A percentile compares a stretch with the other conserved stretches of the same genome.
Conservation (phyloP, 1,140 invertebrate species). For the Stenopsyche tienmushanensis region DNA sequence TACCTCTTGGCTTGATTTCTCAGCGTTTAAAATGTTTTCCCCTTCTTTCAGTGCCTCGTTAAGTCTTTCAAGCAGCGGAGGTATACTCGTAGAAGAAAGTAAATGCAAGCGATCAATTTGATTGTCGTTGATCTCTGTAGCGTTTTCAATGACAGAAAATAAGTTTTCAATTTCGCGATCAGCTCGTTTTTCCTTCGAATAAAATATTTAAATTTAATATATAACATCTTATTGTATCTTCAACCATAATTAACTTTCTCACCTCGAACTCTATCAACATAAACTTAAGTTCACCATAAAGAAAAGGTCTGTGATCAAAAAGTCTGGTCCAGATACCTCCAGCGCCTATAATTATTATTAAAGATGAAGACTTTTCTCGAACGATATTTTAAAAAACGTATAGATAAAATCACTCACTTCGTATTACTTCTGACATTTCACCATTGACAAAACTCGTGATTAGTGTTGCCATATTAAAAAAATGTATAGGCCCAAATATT, state of each 20-base stretch:
- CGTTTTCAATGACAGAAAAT: conserved; percentile 73
- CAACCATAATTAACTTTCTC: conserved; percentile 32
- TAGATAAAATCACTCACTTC: background rate
- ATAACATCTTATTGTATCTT: too few species aligned
- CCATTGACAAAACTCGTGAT: background rate
- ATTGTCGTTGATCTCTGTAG: conserved; percentile 74
- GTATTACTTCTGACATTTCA: background rate
- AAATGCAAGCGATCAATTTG: conserved; percentile 65
- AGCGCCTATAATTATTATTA: too few species aligned
- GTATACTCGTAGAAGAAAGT: conserved; percentile 61
- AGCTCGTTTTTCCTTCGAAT: conserved; percentile 69
- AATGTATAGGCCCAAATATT: too few species aligned
- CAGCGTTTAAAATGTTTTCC: conserved; percentile 57
- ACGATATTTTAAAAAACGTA: too few species aligned
- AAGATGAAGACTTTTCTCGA: too few species aligned
- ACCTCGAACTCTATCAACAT: conserved; percentile 84
- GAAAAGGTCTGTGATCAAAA: conserved; percentile 81
- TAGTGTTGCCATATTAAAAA: background rate
- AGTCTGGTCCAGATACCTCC: conserved; percentile 72
- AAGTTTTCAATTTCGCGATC: conserved; percentile 78
- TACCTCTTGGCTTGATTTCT: conserved; percentile 56
- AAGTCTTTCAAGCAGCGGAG: conserved; percentile 65
- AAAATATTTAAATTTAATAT: conserved; percentile 41
- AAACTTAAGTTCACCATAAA: conserved; percentile 80
- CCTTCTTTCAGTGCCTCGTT: conserved; percentile 66